A percentile compares a stretch with the other conserved stretches of the same genome.
These are phyloP conservation scores for Rhynchophorus ferrugineus DNA, from an alignment of 1,140 invertebrate genomes.

Conservation along the genomic window DNA sequence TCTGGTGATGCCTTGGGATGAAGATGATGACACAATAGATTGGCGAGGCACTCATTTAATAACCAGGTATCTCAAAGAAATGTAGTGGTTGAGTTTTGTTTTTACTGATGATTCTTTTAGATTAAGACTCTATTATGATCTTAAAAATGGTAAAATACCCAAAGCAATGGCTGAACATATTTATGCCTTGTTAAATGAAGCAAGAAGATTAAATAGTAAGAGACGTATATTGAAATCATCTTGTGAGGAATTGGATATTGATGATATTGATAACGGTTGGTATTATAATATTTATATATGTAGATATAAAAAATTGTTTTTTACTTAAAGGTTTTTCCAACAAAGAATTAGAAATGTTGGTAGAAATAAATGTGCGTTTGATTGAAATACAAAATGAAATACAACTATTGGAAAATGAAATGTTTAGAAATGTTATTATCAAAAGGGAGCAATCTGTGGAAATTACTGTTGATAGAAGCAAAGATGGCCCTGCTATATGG, in stretches of 20 bases:
- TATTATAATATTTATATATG: constrained; percentile 22
- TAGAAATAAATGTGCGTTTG: constrained; percentile 50
- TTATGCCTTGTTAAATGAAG: constrained; percentile 48
- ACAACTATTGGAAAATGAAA: constrained; percentile 52
- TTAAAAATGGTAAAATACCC: constrained; percentile 45
- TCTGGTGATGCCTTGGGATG: constrained; percentile 58
- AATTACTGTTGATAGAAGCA: constrained; percentile 9
- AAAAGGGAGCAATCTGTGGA: constrained; percentile 29
- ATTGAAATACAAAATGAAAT: constrained; percentile 54
- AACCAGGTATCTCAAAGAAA: constrained; percentile 19
- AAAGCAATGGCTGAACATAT: constrained; percentile 48
- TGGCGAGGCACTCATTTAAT: constrained; percentile 51
- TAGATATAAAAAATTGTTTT: neutral
- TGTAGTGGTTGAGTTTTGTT: neutral
- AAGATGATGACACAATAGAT: constrained; percentile 51
- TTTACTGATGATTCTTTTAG: constrained; percentile 29
- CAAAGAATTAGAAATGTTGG: constrained; percentile 42
- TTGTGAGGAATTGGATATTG: constrained; percentile 21
- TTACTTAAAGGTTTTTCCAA: constrained; percentile 19
- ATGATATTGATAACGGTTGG: constrained; percentile 43
- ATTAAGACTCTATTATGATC: constrained; percentile 51
- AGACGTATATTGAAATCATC: constrained; percentile 42
- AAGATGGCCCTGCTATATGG: constrained; percentile 35
- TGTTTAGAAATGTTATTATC: constrained; percentile 45
- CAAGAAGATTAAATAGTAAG: constrained; percentile 45